A percentile compares a stretch with the other conserved stretches of the same genome.
Conservation (phyloP, 2,113 vertebrate genomes). For the Grantiella picta region DNA sequence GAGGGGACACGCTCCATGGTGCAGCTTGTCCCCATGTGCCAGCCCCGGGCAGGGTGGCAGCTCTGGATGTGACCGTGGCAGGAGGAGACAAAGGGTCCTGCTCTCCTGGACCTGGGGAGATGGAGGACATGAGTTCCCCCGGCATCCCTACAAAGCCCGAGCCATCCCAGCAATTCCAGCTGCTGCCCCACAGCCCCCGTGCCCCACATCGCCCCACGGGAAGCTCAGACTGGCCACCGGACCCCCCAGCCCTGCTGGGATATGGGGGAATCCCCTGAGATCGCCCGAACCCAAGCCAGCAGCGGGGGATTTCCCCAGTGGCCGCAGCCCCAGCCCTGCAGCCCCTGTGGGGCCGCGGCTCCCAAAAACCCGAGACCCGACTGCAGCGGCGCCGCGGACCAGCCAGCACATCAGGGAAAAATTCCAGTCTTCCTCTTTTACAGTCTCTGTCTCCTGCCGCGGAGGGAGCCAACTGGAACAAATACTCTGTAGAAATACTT, state of each 20-base stretch:
- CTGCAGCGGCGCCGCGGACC: background rate
- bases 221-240: background rate
- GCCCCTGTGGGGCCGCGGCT: background rate
- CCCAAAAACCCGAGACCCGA: background rate
- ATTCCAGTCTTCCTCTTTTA: constrained; percentile 81
- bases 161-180: background rate
- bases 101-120: background rate
- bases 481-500: constrained; percentile 54
- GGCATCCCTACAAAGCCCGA: background rate
- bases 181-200: accelerated
- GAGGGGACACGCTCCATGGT: background rate
- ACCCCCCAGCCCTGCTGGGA: background rate
- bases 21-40: background rate
- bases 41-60: background rate
- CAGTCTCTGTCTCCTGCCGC: constrained; percentile 57
- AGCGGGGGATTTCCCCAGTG: background rate
- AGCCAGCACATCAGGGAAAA: constrained; percentile 67
- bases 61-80: background rate
- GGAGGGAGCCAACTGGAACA: constrained; percentile 66
- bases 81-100: background rate
- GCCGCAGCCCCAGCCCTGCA: background rate
- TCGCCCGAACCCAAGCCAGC: background rate
- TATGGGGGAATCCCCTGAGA: background rate
- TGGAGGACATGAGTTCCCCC: background rate
- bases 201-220: accelerated